Conservation (phyloP, 2,888 invertebrate genomes). For the Timandra comae region DNA sequence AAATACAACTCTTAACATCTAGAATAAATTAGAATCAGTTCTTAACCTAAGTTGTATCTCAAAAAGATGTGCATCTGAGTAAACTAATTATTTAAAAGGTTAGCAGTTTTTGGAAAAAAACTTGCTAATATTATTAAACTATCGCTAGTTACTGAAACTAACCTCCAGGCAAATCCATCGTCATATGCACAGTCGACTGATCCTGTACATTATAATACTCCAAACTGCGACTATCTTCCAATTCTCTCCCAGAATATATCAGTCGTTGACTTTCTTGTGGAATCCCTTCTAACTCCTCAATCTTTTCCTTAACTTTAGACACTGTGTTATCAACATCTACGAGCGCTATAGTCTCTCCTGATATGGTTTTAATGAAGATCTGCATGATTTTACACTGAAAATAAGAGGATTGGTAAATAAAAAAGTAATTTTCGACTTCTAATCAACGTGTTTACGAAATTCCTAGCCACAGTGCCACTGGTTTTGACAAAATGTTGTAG, state of each 20-base stretch:
- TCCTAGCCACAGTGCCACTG: too few relatives aligned
- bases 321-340: slow-evolving; percentile 5
- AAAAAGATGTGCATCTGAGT: too few relatives aligned
- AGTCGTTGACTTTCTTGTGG: slow-evolving; percentile 12
- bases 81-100: too few relatives aligned
- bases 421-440: too few relatives aligned
- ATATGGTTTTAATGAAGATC: slow-evolving; percentile 8
- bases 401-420: too few relatives aligned
- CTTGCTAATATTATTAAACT: background rate
- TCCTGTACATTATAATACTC: slow-evolving; percentile 8
- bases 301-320: slow-evolving; percentile 6
- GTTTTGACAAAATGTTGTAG: too few relatives aligned
- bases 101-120: too few relatives aligned
- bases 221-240: slow-evolving; percentile 5
- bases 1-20: too few relatives aligned
- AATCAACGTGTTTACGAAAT: too few relatives aligned
- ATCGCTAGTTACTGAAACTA: background rate
- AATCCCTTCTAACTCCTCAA: slow-evolving; percentile 11
- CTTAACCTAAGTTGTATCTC: too few relatives aligned
- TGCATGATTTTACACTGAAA: slow-evolving; percentile 11
- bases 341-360: slow-evolving; percentile 9
- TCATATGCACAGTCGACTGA: slow-evolving; percentile 11
- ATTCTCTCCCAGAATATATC: slow-evolving; percentile 8
- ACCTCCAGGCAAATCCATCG: slow-evolving; percentile 9
- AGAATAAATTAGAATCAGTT: too few relatives aligned